These are phyloP conservation scores for Bombyx mandarina DNA, from an alignment of 1,140 invertebrate species.

Conservation along the genomic window DNA sequence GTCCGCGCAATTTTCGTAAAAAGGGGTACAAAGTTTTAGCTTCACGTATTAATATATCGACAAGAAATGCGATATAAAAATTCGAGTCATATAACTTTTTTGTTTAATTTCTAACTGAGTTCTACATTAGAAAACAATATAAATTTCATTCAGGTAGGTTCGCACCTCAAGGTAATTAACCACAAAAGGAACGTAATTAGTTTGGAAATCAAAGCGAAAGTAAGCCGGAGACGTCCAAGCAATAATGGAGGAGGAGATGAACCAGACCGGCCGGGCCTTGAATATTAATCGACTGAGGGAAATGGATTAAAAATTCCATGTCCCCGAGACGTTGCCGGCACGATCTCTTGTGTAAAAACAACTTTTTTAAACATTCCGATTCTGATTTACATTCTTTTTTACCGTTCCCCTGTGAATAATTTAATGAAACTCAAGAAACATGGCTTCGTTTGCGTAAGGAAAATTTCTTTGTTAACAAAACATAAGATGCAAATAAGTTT, in stretches of 20 bases:
- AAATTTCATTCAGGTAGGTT: too few relatives aligned
- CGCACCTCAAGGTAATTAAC: conserved; percentile 28
- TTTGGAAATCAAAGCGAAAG: conserved; percentile 58
- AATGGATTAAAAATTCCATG: conserved; percentile 70
- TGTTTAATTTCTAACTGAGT: too few relatives aligned
- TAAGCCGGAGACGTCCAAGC: conserved; percentile 35
- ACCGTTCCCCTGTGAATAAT: conserved; percentile 62
- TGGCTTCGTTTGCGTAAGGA: conserved; percentile 19
- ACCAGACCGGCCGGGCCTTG: conserved; percentile 61
- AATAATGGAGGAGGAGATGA: conserved; percentile 66
- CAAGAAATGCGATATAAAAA: too few relatives aligned
- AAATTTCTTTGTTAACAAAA: conserved; percentile 7
- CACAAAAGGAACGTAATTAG: conserved; percentile 59
- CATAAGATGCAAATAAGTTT: too few relatives aligned
- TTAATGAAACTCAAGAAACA: conserved; percentile 65
- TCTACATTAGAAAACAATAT: too few relatives aligned
- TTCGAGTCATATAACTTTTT: too few relatives aligned
- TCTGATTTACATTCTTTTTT: conserved; percentile 66
- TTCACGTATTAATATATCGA: too few relatives aligned
- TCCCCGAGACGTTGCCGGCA: conserved; percentile 51
- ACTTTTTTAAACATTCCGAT: conserved; percentile 63
- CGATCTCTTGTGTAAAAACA: conserved; percentile 63
- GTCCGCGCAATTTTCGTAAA: too few relatives aligned
- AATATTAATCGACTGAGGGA: conserved; percentile 67
- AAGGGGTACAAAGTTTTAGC: too few relatives aligned